phyloP scores from a whole-genome alignment of 2,113 vertebrate species.

The Urocitellus parryii region DNA sequence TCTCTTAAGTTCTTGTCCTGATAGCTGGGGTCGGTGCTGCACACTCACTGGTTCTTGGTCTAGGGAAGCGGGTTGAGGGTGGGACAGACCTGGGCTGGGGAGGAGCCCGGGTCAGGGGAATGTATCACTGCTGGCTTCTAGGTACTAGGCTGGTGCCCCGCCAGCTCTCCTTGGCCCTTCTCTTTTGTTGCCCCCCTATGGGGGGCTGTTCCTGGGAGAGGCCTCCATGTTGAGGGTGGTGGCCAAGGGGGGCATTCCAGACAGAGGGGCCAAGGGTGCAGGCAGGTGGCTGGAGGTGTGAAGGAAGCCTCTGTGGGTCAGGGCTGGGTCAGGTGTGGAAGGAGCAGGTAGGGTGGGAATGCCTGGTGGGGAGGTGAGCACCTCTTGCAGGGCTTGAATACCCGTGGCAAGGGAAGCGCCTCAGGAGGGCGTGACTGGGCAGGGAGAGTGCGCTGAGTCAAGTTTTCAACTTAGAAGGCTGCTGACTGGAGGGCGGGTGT shows the following conservation, averaged over 20 bases:
- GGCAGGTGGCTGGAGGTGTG: not conserved
- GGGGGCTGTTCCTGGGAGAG: not conserved
- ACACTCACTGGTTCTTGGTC: not conserved
- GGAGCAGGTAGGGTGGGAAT: rapidly evolving
- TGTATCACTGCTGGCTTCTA: rapidly evolving
- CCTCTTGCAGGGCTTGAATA: not conserved
- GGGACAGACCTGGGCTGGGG: not conserved
- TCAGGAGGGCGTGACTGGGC: not conserved
- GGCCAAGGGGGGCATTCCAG: not conserved
- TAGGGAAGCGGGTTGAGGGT: not conserved
- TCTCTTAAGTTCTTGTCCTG: not conserved
- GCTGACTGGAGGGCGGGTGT: not conserved
- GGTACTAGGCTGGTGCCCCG: not conserved
- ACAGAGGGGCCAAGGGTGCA: rapidly evolving
- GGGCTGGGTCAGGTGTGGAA: not conserved
- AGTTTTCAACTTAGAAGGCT: not conserved
- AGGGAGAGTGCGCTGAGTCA: not conserved
- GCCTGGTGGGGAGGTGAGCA: not conserved
- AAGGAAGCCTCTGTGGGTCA: not conserved
- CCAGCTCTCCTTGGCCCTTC: not conserved
- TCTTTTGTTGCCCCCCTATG: no score
- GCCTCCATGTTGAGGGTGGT: not conserved
- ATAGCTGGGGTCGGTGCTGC: not conserved
- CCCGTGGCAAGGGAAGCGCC: not conserved
- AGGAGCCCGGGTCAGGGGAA: not conserved